Evolutionary conservation across 2,888 invertebrate genomes (phyloP), one percentile per base, ranked within the genome.

Genomic region (Prenolepis imparis): DNA sequence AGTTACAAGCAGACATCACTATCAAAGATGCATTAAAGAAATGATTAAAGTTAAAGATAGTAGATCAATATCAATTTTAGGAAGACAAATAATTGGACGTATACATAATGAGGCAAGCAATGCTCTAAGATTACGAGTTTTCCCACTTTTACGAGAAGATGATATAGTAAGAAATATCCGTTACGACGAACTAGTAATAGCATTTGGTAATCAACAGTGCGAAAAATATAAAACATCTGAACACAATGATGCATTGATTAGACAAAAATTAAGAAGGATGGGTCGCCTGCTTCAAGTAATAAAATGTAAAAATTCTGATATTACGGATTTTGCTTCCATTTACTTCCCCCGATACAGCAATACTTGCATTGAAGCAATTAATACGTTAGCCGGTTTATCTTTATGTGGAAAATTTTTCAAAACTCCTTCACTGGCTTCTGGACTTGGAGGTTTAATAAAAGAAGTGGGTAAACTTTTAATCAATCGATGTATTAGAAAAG

Each of bases 211-310:
- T 59, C 59, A 59, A 24, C 59, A 59, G 11, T 59, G 15, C 24
- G 59, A 59, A 59, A 59, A 59, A 28, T n/a, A 59, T 59, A 59
- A 59, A 59, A 11, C 28, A 28, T 59, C 61, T 32, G 61, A 61
- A 9, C 61, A 61, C 18, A 32, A 61, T 61, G 32, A 61, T 61
- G 32, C 4, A 1, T 32, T 61, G 61, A 61, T 61, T 11, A 28
- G 61, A 61, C 32, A 61, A 61, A 61, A 61, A 32, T 8, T 61
- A 3, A 61, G 61, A 32, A 32, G 32, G 18, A 8, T 61, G 5
- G 61, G 32, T 55, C 55, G 9, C 11, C 55, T 55, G 21, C 11
- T 55, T 55, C n/a, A n/a, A 55, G 3, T 5, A 59, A 11, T 59
- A 15, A 59, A 59, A 59, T 21, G 0, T 15, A 59, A 59, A 59